phyloP scores from a whole-genome alignment of 2,888 invertebrate species.

The Thera britannica region DNA sequence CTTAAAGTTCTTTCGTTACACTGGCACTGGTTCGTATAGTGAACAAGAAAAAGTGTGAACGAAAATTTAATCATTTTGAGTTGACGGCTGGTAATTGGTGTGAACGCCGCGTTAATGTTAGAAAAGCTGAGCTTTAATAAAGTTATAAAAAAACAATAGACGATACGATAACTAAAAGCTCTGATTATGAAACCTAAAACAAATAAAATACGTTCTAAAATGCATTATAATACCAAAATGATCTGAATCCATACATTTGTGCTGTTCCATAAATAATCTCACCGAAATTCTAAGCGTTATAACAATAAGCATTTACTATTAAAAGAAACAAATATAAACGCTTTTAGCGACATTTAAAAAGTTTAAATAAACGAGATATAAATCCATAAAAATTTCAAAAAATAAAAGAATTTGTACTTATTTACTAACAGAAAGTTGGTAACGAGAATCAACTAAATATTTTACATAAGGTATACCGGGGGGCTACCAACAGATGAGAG shows the following conservation, averaged over 20 bases:
- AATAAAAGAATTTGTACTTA: slow-evolving; percentile 24
- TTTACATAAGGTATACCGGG: no score
- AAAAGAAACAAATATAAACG: background rate
- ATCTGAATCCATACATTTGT: slow-evolving; percentile 15
- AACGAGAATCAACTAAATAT: background rate
- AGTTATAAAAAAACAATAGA: background rate
- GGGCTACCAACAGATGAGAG: no score
- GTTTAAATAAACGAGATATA: slow-evolving; percentile 9
- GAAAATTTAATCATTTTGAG: no score
- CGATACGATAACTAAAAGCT: background rate
- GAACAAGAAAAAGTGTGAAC: no score
- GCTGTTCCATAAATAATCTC: slow-evolving; percentile 8
- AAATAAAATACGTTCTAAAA: slow-evolving; percentile 22
- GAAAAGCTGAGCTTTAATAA: background rate
- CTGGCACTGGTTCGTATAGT: no score
- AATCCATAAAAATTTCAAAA: slow-evolving; percentile 20
- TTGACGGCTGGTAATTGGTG: no score
- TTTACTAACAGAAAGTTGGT: slow-evolving; percentile 30
- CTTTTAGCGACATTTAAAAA: slow-evolving; percentile 5
- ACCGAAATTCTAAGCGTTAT: background rate
- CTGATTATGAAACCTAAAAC: slow-evolving; percentile 8
- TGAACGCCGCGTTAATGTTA: background rate
- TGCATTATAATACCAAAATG: slow-evolving; percentile 21
- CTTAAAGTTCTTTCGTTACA: no score
- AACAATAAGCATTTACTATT: background rate